A percentile compares a stretch with the other conserved stretches of the same genome.
These are phyloP conservation scores for Austrolebias charrua DNA, from an alignment of 2,797 vertebrate species.

Conservation along the genomic window DNA sequence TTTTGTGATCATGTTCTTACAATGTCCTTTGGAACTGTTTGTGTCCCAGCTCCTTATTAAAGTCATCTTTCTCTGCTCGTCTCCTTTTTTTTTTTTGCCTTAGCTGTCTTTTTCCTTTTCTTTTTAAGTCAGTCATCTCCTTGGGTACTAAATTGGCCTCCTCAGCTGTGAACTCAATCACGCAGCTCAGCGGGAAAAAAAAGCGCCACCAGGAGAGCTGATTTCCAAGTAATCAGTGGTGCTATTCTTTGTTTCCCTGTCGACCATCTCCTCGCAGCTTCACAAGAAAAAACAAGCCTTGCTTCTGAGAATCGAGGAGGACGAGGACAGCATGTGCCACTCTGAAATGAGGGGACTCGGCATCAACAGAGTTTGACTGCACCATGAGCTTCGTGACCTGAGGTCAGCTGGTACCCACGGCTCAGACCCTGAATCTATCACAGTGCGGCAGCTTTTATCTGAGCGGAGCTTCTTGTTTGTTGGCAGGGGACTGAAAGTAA, in stretches of 20 bases:
- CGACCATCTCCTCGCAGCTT: constrained; percentile 24
- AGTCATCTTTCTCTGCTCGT: not conserved
- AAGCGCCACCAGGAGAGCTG: constrained; percentile 27
- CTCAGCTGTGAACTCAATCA: constrained; percentile 68
- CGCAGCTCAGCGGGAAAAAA: constrained; percentile 53
- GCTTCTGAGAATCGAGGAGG: constrained; percentile 24
- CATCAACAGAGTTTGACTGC: not conserved
- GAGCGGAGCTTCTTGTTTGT: constrained; percentile 4
- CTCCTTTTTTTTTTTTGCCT: not conserved
- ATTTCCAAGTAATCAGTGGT: constrained; percentile 47
- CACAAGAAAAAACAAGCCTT: constrained; percentile 13
- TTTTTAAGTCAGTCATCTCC: constrained; percentile 25
- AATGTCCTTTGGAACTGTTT: not conserved
- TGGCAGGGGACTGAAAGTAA: constrained; percentile 21
- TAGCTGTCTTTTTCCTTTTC: constrained; percentile 13
- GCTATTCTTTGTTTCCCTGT: constrained; percentile 43
- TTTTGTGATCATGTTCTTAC: constrained; percentile 6
- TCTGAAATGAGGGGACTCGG: not conserved
- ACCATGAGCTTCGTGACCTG: constrained; percentile 1
- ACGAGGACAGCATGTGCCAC: constrained; percentile 9
- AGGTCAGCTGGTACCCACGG: not conserved
- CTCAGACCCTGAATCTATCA: constrained; percentile 11
- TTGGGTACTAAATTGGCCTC: constrained; percentile 46
- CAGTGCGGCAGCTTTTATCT: not conserved
- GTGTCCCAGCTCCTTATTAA: not conserved